phyloP scores from a whole-genome alignment of 2,888 invertebrate species.

The Notodonta ziczac region DNA sequence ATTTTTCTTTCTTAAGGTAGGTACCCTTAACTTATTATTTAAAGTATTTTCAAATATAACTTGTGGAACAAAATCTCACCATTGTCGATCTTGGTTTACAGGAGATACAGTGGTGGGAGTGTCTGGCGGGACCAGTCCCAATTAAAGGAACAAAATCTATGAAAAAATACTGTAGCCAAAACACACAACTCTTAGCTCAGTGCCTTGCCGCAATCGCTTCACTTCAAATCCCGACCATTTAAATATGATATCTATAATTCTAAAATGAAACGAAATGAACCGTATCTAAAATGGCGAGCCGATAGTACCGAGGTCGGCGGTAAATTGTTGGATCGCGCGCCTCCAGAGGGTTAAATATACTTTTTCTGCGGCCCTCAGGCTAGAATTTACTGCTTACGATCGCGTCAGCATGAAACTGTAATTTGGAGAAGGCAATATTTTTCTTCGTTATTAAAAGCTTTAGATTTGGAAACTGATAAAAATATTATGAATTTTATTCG shows the following conservation, averaged over 20 bases:
- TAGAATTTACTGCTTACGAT: slow-evolving; percentile 55
- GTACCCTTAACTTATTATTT: too few relatives aligned
- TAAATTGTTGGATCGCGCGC: slow-evolving; percentile 63
- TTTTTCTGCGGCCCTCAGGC: slow-evolving; percentile 65
- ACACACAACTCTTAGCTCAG: too few relatives aligned
- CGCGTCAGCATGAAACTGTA: slow-evolving; percentile 22
- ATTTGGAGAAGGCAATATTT: slow-evolving; percentile 34
- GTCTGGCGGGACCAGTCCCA: too few relatives aligned
- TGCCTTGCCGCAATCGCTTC: slow-evolving; percentile 1
- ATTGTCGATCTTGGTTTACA: too few relatives aligned
- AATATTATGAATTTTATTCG: too few relatives aligned
- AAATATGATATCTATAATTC: neutral
- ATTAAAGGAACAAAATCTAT: too few relatives aligned
- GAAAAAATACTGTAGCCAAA: too few relatives aligned
- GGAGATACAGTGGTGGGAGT: too few relatives aligned
- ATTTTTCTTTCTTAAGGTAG: too few relatives aligned
- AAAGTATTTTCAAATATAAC: too few relatives aligned
- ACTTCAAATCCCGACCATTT: neutral
- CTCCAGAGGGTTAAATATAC: slow-evolving; percentile 57
- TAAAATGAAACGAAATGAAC: slow-evolving; percentile 23
- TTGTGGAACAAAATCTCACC: too few relatives aligned
- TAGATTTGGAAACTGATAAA: neutral
- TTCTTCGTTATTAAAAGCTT: neutral
- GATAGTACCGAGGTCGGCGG: slow-evolving; percentile 49
- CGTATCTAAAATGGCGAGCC: slow-evolving; percentile 33